A percentile compares a stretch with the other conserved stretches of the same genome.
These are phyloP conservation scores for Trichogramma pretiosum DNA, from an alignment of 1,140 invertebrate species.

Conservation along the genomic window DNA sequence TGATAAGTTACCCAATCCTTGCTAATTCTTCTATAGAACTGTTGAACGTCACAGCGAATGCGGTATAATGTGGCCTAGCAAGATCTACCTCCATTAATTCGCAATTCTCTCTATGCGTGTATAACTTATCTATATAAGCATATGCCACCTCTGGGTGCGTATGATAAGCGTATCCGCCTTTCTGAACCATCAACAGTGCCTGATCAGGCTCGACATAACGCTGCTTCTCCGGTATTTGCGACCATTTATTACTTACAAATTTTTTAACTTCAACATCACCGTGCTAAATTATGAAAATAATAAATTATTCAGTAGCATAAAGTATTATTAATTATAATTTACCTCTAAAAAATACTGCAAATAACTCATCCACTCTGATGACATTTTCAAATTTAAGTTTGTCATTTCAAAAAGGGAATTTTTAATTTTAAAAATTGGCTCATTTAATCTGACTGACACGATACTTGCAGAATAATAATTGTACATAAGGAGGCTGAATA, in stretches of 20 bases:
- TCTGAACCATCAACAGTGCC: slow-evolving; percentile 12
- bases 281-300: too few species aligned
- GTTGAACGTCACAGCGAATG: slow-evolving; percentile 14
- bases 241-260: slow-evolving; percentile 14
- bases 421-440: slow-evolving; percentile 13
- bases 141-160: slow-evolving; percentile 18
- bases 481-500: slow-evolving; percentile 11
- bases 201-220: slow-evolving; percentile 10
- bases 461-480: slow-evolving; percentile 16
- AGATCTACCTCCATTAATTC: slow-evolving; percentile 21
- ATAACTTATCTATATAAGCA: slow-evolving; percentile 18
- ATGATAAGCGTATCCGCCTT: slow-evolving; percentile 20
- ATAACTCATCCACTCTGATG: slow-evolving; percentile 9
- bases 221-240: slow-evolving; percentile 13
- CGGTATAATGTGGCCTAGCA: slow-evolving; percentile 1
- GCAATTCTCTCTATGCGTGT: slow-evolving; percentile 19
- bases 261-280: too few species aligned
- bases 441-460: slow-evolving; percentile 10
- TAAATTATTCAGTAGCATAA: too few species aligned
- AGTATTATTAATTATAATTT: too few species aligned
- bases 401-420: slow-evolving; percentile 9
- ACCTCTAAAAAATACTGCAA: slow-evolving; percentile 11
- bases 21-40: slow-evolving; percentile 19
- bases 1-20: slow-evolving; percentile 19
- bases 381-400: slow-evolving; percentile 2